Percentiles rank a stretch among this genome's conserved stretches.
Conservation (phyloP, 23 tunicate species). For the Oikopleura dioica region DNA sequence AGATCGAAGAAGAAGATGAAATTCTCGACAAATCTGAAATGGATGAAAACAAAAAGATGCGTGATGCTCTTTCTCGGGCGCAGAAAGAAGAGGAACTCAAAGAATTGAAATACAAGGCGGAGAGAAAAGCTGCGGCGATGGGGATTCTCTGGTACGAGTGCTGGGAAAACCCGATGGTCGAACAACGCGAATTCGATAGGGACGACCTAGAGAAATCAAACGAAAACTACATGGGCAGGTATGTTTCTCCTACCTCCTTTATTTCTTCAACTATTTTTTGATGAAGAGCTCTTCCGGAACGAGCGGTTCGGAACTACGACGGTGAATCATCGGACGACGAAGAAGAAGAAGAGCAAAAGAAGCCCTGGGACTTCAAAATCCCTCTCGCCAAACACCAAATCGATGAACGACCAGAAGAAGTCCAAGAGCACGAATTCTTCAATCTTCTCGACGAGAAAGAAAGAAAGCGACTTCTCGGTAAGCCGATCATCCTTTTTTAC, state of each 20-base stretch:
- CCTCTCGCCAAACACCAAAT: background rate
- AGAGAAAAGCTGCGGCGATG: background rate
- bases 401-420: constrained; percentile 5
- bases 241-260: no score
- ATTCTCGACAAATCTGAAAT: background rate
- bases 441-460: constrained; percentile 5
- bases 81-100: background rate
- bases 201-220: background rate
- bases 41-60: background rate
- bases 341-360: background rate
- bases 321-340: background rate
- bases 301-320: background rate
- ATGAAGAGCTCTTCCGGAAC: no score
- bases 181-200: background rate
- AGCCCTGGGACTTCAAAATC: constrained; percentile 10
- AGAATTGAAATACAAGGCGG: background rate
- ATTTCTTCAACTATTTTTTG: no score
- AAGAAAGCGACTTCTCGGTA: constrained; percentile 7
- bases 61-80: background rate
- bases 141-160: background rate
- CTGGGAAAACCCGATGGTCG: background rate
- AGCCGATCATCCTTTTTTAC: background rate
- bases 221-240: background rate
- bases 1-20: background rate
- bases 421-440: constrained; percentile 2